These are phyloP conservation scores for Drosophila insularis DNA, from an alignment of 1,140 invertebrate genomes.

Conservation along the genomic window DNA sequence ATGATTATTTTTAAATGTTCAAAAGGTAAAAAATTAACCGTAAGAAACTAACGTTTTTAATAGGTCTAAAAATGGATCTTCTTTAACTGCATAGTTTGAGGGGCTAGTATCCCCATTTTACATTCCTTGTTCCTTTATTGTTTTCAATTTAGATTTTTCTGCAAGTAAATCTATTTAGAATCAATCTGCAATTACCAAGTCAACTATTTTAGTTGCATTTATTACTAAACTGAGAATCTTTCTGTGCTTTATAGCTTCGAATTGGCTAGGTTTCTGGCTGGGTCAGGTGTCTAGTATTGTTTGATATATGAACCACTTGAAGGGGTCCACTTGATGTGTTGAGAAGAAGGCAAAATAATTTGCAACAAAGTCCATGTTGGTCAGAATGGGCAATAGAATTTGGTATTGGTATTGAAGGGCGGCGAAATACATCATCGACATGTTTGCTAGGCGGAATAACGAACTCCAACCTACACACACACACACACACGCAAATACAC, in stretches of 20 bases:
- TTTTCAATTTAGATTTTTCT: too few species aligned
- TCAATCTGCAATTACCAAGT: background rate
- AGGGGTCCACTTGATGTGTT: background rate
- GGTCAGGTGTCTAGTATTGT: background rate
- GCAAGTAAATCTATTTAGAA: too few species aligned
- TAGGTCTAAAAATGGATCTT: too few species aligned
- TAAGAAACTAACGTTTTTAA: too few species aligned
- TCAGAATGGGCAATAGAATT: constrained; percentile 43
- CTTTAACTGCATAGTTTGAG: too few species aligned
- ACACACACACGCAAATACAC: constrained; percentile 2
- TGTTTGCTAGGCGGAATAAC: constrained; percentile 58
- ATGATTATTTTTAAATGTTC: too few species aligned
- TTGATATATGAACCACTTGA: constrained; percentile 15
- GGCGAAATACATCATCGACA: constrained; percentile 75
- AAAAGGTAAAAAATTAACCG: too few species aligned
- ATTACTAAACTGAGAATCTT: background rate
- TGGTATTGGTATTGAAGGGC: constrained; percentile 1
- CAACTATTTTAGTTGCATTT: background rate
- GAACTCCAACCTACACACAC: constrained; percentile 41
- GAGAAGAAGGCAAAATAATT: constrained; percentile 11
- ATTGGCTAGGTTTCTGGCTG: constrained; percentile 2
- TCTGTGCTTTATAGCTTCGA: background rate
- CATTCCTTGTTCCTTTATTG: too few species aligned
- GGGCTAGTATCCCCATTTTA: too few species aligned
- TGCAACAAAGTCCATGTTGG: constrained; percentile 24